These are phyloP conservation scores for Leptinotarsa defecta DNA, from an alignment of 1,140 invertebrate genomes.

Conservation along the genomic window DNA sequence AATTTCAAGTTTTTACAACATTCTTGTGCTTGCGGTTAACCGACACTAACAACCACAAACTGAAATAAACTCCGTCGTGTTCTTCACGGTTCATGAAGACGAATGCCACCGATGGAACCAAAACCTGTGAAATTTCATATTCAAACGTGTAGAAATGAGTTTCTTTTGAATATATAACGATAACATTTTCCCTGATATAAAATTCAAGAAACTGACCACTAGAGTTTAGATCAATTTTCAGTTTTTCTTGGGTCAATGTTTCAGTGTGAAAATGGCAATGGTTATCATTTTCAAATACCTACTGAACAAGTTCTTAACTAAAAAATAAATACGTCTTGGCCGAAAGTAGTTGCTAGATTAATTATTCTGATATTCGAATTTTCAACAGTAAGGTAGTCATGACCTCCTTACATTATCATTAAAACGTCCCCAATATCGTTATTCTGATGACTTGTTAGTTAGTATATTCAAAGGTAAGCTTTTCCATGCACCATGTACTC, in stretches of 20 bases:
- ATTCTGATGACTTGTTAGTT: too few species aligned
- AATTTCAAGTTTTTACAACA: conserved; percentile 1
- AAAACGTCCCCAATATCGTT: too few species aligned
- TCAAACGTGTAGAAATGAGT: neutral
- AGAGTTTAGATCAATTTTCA: neutral
- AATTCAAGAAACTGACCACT: neutral
- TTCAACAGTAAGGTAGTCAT: too few species aligned
- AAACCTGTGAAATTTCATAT: neutral
- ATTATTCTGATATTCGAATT: too few species aligned
- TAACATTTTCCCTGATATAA: neutral
- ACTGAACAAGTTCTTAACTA: too few species aligned
- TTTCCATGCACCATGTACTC: too few species aligned
- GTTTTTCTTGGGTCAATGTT: neutral
- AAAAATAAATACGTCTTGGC: too few species aligned
- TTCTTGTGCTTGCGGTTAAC: conserved; percentile 4
- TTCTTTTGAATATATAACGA: neutral
- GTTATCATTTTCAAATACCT: too few species aligned
- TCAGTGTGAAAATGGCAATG: neutral
- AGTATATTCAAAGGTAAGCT: too few species aligned
- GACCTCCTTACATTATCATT: too few species aligned
- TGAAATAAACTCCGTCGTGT: conserved; percentile 2
- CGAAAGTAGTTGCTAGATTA: too few species aligned
- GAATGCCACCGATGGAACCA: neutral
- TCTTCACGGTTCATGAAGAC: neutral
- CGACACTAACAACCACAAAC: neutral